These are phyloP conservation scores for Alaudala cheleensis DNA, from an alignment of 2,113 vertebrate genomes.

Conservation along the genomic window DNA sequence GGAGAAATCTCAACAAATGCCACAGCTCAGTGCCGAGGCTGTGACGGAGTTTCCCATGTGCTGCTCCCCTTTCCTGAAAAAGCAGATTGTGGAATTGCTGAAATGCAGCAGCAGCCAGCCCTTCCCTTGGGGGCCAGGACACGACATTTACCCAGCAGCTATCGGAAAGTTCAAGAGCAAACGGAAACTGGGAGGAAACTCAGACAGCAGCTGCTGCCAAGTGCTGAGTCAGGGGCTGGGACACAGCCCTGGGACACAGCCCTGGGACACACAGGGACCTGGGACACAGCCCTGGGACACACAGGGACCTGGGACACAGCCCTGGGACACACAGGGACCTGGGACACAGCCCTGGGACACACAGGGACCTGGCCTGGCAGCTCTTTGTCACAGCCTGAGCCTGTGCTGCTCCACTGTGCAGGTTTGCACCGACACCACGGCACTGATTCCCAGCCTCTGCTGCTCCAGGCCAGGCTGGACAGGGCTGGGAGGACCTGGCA, in stretches of 20 bases:
- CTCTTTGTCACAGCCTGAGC: neutral
- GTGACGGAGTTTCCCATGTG: neutral
- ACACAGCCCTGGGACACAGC: neutral
- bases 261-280: neutral
- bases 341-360: neutral
- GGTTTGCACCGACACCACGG: fast-evolving
- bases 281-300: fast-evolving
- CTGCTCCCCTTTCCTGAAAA: neutral
- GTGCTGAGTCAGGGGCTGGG: neutral
- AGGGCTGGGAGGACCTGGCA: neutral
- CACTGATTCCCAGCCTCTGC: neutral
- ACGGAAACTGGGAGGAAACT: neutral
- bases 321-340: no score
- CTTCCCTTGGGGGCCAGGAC: neutral
- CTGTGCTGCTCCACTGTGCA: neutral
- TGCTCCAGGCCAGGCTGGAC: neutral
- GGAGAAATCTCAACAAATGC: neutral
- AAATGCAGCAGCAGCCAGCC: neutral
- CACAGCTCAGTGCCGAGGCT: neutral
- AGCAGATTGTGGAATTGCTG: neutral
- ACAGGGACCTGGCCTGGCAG: fast-evolving
- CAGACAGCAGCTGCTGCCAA: neutral
- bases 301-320: neutral
- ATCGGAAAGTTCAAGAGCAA: neutral
- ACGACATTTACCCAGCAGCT: neutral